A percentile compares a stretch with the other conserved stretches of the same genome.
phyloP scores from a whole-genome alignment of 2,888 invertebrate genomes.

The Drosophila dives region DNA sequence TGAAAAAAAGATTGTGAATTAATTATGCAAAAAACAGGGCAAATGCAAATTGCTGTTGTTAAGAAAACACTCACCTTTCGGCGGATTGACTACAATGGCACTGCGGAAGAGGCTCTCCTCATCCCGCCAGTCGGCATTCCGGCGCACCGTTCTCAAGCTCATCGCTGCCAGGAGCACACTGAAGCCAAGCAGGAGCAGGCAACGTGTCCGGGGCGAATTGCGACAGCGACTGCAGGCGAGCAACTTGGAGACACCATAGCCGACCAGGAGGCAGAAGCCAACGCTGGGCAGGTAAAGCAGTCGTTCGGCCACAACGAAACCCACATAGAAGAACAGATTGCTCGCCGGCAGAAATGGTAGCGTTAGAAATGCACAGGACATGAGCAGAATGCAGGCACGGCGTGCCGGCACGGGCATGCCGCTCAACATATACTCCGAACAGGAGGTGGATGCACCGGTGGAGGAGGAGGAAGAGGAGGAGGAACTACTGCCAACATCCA shows the following conservation, averaged over 20 bases:
- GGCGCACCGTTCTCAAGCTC: conserved; percentile 90
- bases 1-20: conserved; percentile 83
- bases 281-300: conserved; percentile 98
- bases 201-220: conserved; percentile 78
- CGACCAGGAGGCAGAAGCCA: conserved; percentile 95
- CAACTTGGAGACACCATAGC: conserved; percentile 88
- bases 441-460: not conserved
- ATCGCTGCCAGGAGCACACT: conserved; percentile 88
- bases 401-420: conserved; percentile 55
- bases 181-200: conserved; percentile 80
- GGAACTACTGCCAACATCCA: conserved; percentile 12
- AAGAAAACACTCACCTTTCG: conserved; percentile 91
- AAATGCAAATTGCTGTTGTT: not conserved
- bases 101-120: conserved; percentile 97
- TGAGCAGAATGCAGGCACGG: conserved; percentile 84
- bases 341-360: conserved; percentile 98
- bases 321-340: conserved; percentile 98
- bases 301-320: conserved; percentile 98
- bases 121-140: conserved; percentile 96
- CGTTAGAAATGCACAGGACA: conserved; percentile 91
- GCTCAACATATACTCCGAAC: conserved; percentile 51
- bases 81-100: conserved; percentile 96
- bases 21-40: not conserved
- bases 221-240: conserved; percentile 73
- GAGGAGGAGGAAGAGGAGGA: conserved; percentile 18